Base-by-base conservation (phyloP, 2,888 invertebrate species). In the Autographa gamma region DNA sequence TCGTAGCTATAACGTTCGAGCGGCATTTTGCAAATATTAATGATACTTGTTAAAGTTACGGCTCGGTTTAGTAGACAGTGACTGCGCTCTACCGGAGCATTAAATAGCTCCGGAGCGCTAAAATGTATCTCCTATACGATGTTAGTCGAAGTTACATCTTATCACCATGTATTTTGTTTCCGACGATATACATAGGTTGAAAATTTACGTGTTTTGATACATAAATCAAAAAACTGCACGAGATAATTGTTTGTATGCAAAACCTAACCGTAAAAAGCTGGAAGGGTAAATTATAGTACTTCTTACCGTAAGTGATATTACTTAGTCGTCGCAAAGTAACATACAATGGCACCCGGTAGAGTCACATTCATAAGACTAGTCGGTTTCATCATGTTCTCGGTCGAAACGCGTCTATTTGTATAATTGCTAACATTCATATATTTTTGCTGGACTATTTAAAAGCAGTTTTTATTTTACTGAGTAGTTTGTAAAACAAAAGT, bases 41-140 rank as follows among this genome's bases (percentile, higher is more conserved):
- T 48, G 16, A 25, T 13, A 18, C 14, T 13, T 32, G 52, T 74
- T 66, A 11, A 58, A 61, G 54, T 62, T 62, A 25, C 59, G 7
- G 62, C 62, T 61, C 18, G 64, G 34, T 58, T 38, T 38, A 38
- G 38, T 67, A 14, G 32, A 56, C 31, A 62, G 14, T 25, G 43
- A 66, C 62, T 34, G 61, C 18, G 19, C 16, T 60, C 61, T 38
- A 58, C n/a, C 60, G 25, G 48, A 48, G 48, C 48, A 48, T 48
- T 48, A n/a, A 48, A 48, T 48, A 48, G n/a, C 48, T n/a, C 48
- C n/a, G 48, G n/a, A n/a, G 48, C 48, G 48, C 48, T 48, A n/a
- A n/a, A 48, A 48, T 48, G 48, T 48, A 7, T 48, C n/a, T 48
- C n/a, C 48, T 0, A 48, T 48, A 48, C 54, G 54, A 19, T 11